phyloP scores from a whole-genome alignment of 1,140 invertebrate species.

The Lordiphosa collinella region DNA sequence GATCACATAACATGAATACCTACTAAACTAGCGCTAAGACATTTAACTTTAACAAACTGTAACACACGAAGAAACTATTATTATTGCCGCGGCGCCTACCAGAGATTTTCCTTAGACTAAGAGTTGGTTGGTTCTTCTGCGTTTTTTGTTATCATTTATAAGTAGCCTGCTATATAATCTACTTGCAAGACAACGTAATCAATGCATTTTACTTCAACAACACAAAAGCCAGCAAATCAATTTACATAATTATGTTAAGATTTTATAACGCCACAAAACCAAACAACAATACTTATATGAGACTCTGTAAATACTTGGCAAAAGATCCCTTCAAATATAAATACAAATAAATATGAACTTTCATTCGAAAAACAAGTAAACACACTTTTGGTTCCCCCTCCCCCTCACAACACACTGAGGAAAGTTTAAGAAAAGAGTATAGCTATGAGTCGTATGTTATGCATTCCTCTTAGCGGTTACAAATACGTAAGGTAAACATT shows the following conservation, averaged over 20 bases:
- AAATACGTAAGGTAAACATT: slow-evolving; percentile 65
- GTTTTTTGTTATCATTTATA: slow-evolving; percentile 48
- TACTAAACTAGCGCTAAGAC: slow-evolving; percentile 62
- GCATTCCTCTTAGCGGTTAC: slow-evolving; percentile 60
- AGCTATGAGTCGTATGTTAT: slow-evolving; percentile 46
- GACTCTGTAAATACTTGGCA: slow-evolving; percentile 68
- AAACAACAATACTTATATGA: slow-evolving; percentile 39
- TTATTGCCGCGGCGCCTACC: too few species aligned
- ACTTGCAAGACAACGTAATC: slow-evolving; percentile 60
- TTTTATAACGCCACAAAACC: slow-evolving; percentile 69
- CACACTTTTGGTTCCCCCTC: slow-evolving; percentile 27
- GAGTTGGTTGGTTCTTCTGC: slow-evolving; percentile 3
- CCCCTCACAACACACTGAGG: slow-evolving; percentile 9
- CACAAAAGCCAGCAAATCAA: slow-evolving; percentile 44
- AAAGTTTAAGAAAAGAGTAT: slow-evolving; percentile 19
- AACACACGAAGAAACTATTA: slow-evolving; percentile 37
- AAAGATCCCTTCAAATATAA: not conserved
- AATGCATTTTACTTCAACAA: slow-evolving; percentile 66
- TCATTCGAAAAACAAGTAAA: slow-evolving; percentile 52
- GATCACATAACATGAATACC: slow-evolving; percentile 57
- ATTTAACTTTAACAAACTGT: slow-evolving; percentile 34
- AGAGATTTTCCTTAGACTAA: not conserved
- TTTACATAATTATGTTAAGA: slow-evolving; percentile 77
- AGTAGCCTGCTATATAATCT: slow-evolving; percentile 59
- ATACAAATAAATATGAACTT: slow-evolving; percentile 45